Percentiles rank a stretch among this genome's conserved stretches.
These are phyloP conservation scores for Panagrolaimus sp. DNA, from an alignment of 1,140 invertebrate genomes.

Conservation along the genomic window DNA sequence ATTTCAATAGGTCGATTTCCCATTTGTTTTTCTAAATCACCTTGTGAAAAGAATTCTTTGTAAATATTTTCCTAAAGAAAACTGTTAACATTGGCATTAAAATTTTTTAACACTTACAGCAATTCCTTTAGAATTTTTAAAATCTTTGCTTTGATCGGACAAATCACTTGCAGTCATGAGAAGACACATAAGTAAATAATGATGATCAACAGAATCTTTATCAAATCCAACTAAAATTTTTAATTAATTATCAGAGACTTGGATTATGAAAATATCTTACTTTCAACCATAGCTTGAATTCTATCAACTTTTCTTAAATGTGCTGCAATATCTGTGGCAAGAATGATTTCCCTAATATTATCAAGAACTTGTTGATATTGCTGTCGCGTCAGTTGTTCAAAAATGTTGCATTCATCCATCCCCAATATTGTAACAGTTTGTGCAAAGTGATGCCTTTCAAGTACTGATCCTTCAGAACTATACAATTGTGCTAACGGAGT, in stretches of 20 bases:
- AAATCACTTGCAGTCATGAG: constrained; percentile 79
- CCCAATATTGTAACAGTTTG: constrained; percentile 78
- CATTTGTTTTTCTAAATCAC: constrained; percentile 76
- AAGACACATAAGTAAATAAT: constrained; percentile 67
- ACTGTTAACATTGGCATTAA: constrained; percentile 9
- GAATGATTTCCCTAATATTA: constrained; percentile 70
- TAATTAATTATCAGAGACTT: not conserved
- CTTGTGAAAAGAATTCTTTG: constrained; percentile 79
- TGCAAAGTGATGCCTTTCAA: constrained; percentile 79
- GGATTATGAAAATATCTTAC: constrained; percentile 54
- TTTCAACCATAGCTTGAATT: constrained; percentile 63
- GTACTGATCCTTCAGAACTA: constrained; percentile 76
- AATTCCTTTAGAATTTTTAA: constrained; percentile 66
- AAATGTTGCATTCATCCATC: constrained; percentile 77
- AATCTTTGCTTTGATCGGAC: constrained; percentile 76
- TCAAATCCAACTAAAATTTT: constrained; percentile 64
- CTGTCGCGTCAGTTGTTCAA: constrained; percentile 68
- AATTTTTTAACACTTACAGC: constrained; percentile 62
- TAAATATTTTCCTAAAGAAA: constrained; percentile 69
- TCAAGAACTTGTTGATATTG: constrained; percentile 71
- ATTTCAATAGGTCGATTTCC: constrained; percentile 70
- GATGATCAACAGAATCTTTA: constrained; percentile 65
- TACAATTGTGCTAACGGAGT: constrained; percentile 74
- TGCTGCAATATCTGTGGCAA: constrained; percentile 65
- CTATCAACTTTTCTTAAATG: constrained; percentile 65